Evolutionary conservation across 2,113 vertebrate species (phyloP).

Genomic region (Thryonomys swinderianus): DNA sequence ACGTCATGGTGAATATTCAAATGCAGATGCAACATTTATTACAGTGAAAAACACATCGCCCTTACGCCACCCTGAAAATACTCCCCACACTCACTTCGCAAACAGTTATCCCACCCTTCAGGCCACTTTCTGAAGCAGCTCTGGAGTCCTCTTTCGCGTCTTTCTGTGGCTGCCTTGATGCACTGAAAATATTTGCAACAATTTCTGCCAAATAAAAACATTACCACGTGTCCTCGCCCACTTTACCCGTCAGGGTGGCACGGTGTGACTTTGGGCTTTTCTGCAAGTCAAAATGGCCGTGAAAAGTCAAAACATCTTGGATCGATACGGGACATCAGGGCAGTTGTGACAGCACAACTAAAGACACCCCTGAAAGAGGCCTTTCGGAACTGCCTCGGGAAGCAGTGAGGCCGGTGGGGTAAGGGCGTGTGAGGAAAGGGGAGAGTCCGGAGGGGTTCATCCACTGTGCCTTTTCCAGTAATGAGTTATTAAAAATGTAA

Average conservation of each 20-base stretch:
- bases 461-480: not conserved
- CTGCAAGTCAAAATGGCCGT: not conserved
- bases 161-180: not conserved
- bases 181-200: not conserved
- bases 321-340: not conserved
- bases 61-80: not conserved
- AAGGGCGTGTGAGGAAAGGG: not conserved
- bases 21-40: not conserved
- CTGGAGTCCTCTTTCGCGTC: not conserved
- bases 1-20: not conserved
- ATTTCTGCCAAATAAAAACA: not conserved
- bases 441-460: not conserved
- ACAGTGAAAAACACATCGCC: not conserved
- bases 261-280: not conserved
- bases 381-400: not conserved
- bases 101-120: not conserved
- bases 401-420: too few species aligned
- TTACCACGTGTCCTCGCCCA: too few species aligned
- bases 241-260: not conserved
- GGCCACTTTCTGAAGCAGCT: not conserved
- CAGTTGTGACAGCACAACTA: not conserved
- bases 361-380: not conserved
- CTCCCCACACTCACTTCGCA: not conserved
- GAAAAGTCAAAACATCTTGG: not conserved
- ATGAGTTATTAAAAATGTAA: not conserved